These are phyloP conservation scores for Chymomyza amoena DNA, from an alignment of 2,888 invertebrate genomes.

Conservation along the genomic window DNA sequence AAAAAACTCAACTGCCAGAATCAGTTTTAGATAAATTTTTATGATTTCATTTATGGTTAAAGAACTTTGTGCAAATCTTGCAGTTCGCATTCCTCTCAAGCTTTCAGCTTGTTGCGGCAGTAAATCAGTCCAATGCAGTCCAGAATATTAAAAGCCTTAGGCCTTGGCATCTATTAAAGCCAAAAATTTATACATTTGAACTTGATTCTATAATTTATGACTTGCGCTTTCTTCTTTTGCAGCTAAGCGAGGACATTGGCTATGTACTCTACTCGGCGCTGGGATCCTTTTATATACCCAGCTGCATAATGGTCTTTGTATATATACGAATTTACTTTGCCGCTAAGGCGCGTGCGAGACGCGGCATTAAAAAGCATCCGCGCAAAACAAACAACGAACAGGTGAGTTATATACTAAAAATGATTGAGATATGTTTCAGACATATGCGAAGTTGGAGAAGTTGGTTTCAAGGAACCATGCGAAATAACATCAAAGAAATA, in stretches of 20 bases:
- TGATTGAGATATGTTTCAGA: no score
- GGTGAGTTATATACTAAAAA: conserved; percentile 60
- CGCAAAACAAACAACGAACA: conserved; percentile 80
- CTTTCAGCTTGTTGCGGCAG: background rate
- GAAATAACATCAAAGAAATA: no score
- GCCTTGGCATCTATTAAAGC: background rate
- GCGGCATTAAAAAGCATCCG: conserved; percentile 91
- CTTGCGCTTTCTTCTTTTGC: conserved; percentile 76
- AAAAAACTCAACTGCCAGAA: background rate
- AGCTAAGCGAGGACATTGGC: conserved; percentile 97
- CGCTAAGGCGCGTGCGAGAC: conserved; percentile 93
- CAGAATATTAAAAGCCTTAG: background rate
- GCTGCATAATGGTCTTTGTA: conserved; percentile 99
- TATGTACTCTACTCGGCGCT: conserved; percentile 98
- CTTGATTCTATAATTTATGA: no score
- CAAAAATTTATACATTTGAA: background rate
- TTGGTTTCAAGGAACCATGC: no score
- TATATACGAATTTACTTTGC: conserved; percentile 99
- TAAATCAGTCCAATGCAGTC: background rate
- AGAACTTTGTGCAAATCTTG: conserved; percentile 55
- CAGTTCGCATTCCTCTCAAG: conserved; percentile 46
- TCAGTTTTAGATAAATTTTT: conserved; percentile 20
- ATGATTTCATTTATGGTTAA: conserved; percentile 65
- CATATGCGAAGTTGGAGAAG: no score
- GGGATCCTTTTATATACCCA: conserved; percentile 99